Percentiles rank a stretch among this genome's conserved stretches.
Conservation (phyloP, 2,888 invertebrate genomes). For the Troides aeacus region DNA sequence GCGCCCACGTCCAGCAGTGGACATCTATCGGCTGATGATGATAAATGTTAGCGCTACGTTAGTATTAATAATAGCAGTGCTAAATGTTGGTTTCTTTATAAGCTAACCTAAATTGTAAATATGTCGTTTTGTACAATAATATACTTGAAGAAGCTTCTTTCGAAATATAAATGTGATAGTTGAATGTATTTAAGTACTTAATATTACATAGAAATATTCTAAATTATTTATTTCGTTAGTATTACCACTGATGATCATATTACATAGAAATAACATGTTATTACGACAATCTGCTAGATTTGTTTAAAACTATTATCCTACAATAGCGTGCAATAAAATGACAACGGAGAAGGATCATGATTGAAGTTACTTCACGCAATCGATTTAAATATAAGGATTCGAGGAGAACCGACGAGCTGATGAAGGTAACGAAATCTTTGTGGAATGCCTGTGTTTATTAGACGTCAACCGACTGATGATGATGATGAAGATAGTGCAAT, state of each 20-base stretch:
- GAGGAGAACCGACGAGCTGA: no score
- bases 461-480: no score
- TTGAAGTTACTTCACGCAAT: no score
- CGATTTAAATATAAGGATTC: no score
- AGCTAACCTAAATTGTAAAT: constrained; percentile 20
- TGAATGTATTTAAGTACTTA: constrained; percentile 75
- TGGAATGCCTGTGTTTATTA: no score
- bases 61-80: constrained; percentile 8
- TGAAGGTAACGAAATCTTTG: no score
- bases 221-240: constrained; percentile 73
- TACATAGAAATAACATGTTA: constrained; percentile 6
- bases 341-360: no score
- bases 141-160: constrained; percentile 66
- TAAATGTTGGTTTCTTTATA: constrained; percentile 14
- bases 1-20: no score
- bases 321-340: constrained; percentile 42
- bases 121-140: constrained; percentile 60
- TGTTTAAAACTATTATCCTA: constrained; percentile 22
- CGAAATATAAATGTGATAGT: constrained; percentile 78
- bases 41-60: not conserved
- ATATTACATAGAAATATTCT: constrained; percentile 72
- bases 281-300: constrained; percentile 11
- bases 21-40: no score
- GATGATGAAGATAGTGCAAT: constrained; percentile 36
- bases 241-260: constrained; percentile 40